phyloP scores from a whole-genome alignment of 2,797 vertebrate species.

The Enoplosus armatus region DNA sequence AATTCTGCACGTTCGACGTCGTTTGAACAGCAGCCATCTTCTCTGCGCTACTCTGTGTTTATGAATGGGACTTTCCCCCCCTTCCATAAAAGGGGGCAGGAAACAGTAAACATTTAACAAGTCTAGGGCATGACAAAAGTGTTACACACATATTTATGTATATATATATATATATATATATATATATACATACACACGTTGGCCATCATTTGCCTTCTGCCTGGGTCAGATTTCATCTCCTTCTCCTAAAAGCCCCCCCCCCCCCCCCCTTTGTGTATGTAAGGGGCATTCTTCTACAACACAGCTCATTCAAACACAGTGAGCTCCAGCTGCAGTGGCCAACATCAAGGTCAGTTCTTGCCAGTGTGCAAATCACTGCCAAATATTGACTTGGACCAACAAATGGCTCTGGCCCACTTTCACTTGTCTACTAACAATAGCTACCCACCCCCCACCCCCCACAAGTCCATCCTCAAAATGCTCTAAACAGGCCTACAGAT shows the following conservation, averaged over 20 bases:
- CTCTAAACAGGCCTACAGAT: too few species aligned
- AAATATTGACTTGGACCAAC: conserved; percentile 76
- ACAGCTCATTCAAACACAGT: conserved; percentile 42
- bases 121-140: conserved; percentile 41
- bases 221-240: conserved; percentile 22
- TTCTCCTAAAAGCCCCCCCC: conserved; percentile 27
- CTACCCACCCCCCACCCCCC: too few species aligned
- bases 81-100: conserved; percentile 21
- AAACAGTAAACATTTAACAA: conserved; percentile 62
- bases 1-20: conserved; percentile 10
- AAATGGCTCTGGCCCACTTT: conserved; percentile 63
- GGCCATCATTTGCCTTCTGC: conserved; percentile 40
- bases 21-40: conserved; percentile 42
- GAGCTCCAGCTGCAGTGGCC: conserved; percentile 36
- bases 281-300: conserved; percentile 45
- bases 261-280: conserved; percentile 38
- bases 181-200: too few species aligned
- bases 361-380: conserved; percentile 64
- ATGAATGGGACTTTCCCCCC: conserved; percentile 67
- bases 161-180: too few species aligned
- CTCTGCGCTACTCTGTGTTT: conserved; percentile 30
- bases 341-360: conserved; percentile 63
- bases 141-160: conserved; percentile 45
- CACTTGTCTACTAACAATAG: conserved; percentile 4
- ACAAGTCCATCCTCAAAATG: too few species aligned